Evolutionary conservation across 2,888 invertebrate species (phyloP), one percentile per base, ranked within the genome.

Genomic region (Hofmannophila pseudospretella): DNA sequence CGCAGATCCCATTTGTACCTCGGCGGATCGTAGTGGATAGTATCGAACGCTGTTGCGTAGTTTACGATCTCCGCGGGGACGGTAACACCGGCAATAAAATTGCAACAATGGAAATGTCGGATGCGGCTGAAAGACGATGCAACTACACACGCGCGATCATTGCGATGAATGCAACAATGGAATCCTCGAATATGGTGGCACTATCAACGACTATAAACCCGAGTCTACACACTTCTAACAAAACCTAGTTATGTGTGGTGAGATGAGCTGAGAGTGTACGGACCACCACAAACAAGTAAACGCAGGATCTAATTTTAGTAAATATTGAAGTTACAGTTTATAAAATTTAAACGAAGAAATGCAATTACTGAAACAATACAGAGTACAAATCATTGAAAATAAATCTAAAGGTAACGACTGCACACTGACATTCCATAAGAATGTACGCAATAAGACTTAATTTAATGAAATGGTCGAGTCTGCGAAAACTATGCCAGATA

Each of bases 81-180:
- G 71, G 79, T 81, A 82, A 84, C 80, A 85, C 84, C 80, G 59
- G 79, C 84, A 73, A 84, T 86, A 86, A 86, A 85, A 80, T 74
- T 57, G 70, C 79, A 85, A 86, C 85, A 86, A 86, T 85, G 85
- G 81, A 76, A 79, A 71, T 69, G 81, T 75, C 73, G 74, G 77
- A 82, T 80, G 80, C 74, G 76, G 74, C 80, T 76, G 71, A 79
- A 75, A 77, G 74, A 68, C 75, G 75, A 70, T 72, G 76, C 74
- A 69, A 75, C 75, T 78, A 73, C 67, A 69, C 11, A 27, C 62
- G 77, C 11, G 11, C 62, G 77, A 79, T 84, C 81, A 74, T 78
- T 76, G 77, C 75, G 63, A 69, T 81, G 76, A 81, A 84, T 81
- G 75, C 75, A 82, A 86, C 85, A 86, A 86, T 85, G 81, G 79